These are phyloP conservation scores for Corythaeola cristata DNA, from an alignment of 2,113 vertebrate species.

Conservation along the genomic window DNA sequence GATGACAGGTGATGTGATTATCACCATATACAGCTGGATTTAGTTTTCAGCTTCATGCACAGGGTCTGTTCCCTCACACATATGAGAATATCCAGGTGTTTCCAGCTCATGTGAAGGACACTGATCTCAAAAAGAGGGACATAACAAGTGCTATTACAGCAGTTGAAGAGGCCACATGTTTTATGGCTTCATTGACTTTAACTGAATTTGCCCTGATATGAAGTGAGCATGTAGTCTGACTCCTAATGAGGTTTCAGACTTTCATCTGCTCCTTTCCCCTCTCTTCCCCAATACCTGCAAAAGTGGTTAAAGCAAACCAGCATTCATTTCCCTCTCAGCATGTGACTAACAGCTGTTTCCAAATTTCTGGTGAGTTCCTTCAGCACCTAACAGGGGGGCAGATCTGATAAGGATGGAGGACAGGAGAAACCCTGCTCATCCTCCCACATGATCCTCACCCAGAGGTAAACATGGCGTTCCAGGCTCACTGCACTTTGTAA, in stretches of 20 bases:
- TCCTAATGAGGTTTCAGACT: neutral
- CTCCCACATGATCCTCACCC: neutral
- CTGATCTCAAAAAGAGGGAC: neutral
- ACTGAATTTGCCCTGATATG: neutral
- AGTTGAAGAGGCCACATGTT: neutral
- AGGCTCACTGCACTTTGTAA: neutral
- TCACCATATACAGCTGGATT: neutral
- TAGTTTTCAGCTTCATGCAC: neutral
- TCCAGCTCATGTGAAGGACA: neutral
- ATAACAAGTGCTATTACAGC: neutral
- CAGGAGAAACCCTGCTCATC: neutral
- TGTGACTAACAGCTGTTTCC: neutral
- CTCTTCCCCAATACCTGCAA: neutral
- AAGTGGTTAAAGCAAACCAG: neutral
- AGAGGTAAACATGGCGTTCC: accelerated
- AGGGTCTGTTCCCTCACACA: neutral
- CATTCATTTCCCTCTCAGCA: neutral
- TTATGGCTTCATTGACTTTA: neutral
- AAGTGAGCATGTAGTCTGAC: neutral
- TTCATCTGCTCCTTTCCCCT: neutral
- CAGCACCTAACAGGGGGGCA: neutral
- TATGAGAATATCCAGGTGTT: neutral
- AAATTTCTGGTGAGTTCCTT: neutral
- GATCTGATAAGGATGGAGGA: neutral
- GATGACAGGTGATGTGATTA: neutral